Evolutionary conservation across 2,888 invertebrate genomes (phyloP).

Genomic region (Drosophila picticornis): DNA sequence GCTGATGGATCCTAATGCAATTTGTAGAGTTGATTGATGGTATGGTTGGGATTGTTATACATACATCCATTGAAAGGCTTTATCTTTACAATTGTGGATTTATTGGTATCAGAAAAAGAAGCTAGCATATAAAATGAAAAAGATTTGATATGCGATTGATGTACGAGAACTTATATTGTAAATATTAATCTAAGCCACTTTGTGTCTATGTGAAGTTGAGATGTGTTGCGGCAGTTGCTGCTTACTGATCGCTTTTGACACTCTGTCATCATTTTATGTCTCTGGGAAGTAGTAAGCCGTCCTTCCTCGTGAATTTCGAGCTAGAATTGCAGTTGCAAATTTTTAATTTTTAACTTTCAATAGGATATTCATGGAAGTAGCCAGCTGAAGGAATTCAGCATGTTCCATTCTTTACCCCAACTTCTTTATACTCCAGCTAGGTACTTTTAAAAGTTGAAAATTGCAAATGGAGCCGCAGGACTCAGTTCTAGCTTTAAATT

Average conservation of each 20-base stretch:
- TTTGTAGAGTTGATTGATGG: not conserved
- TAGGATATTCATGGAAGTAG: not conserved
- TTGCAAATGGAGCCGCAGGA: slow-evolving; percentile 42
- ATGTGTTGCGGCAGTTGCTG: too few relatives aligned
- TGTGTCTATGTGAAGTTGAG: too few relatives aligned
- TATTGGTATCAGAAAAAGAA: not conserved
- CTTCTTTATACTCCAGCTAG: not conserved
- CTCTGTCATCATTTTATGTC: too few relatives aligned
- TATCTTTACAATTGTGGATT: not conserved
- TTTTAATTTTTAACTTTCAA: not conserved
- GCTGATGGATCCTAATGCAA: not conserved
- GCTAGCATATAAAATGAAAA: not conserved
- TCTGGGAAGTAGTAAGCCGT: too few relatives aligned
- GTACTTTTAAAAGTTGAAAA: slow-evolving; percentile 6
- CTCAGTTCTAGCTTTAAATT: slow-evolving; percentile 6
- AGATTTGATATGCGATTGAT: too few relatives aligned
- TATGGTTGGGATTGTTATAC: not conserved
- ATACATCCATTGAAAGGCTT: not conserved
- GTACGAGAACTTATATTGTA: too few relatives aligned
- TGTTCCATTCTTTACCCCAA: not conserved
- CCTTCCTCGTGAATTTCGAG: not conserved
- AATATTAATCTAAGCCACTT: not conserved
- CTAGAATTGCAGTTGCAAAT: not conserved
- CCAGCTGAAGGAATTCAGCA: not conserved
- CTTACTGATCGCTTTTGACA: not conserved